Conservation (phyloP, 53 echinoderm and acorn worm species). For the Holothuria leucospilota region DNA sequence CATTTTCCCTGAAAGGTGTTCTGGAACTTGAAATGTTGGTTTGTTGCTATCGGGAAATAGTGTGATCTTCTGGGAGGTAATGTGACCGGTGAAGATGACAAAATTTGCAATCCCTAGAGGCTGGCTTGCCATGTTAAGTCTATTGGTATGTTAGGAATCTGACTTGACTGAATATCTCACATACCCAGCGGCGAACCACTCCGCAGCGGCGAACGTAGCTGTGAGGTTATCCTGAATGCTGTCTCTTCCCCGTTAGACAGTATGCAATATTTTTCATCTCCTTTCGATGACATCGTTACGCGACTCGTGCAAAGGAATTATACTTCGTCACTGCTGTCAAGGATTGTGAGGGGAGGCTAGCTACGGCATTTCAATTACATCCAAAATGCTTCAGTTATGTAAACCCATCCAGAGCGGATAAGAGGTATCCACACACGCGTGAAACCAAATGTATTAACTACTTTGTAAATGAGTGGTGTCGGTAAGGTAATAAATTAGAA, state of each 20-base stretch:
- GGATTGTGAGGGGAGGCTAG: background rate
- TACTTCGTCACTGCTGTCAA: background rate
- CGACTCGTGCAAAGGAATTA: background rate
- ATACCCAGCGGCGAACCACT: constrained; percentile 56
- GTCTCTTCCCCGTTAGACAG: background rate
- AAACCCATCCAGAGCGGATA: background rate
- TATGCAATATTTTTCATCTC: background rate
- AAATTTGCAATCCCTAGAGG: constrained; percentile 38
- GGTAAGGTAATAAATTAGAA: background rate
- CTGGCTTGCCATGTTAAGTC: constrained; percentile 41
- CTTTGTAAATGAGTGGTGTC: constrained; percentile 34
- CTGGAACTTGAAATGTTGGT: too few species aligned
- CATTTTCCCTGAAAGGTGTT: too few species aligned
- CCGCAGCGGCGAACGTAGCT: background rate
- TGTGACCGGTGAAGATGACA: background rate
- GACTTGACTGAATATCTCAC: constrained; percentile 44
- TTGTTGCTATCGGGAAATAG: too few species aligned
- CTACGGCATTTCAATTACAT: constrained; percentile 4
- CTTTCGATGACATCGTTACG: background rate
- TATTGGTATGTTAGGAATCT: constrained; percentile 48
- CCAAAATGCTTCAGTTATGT: background rate
- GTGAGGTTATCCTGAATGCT: background rate
- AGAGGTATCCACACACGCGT: constrained; percentile 18
- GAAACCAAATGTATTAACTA: constrained; percentile 28
- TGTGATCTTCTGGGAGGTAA: background rate